Evolutionary conservation across 1,140 invertebrate genomes (phyloP), one percentile per base, ranked within the genome.

Genomic region (Camponotus vicinus): DNA sequence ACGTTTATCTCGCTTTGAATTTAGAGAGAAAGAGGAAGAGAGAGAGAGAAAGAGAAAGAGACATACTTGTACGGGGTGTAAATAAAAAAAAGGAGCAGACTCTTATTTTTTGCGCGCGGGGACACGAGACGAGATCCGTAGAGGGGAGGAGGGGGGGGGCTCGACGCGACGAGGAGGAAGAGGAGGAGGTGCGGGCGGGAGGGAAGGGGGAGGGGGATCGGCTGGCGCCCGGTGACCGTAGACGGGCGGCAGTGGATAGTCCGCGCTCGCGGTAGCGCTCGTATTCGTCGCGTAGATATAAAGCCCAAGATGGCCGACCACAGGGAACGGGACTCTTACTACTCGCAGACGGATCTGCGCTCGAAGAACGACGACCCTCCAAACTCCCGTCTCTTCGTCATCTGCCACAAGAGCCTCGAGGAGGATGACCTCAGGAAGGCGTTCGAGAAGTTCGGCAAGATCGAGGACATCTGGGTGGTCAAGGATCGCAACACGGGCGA

Each of bases 401-500:
- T 99, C 82, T 98, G 98, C 90, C 97, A 97, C 83, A 98, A 98
- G 95, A 96, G 96, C 66, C 95, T 98, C 55, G 97, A 96, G 21
- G 98, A 98, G 94, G 97, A 98, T 79, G 97, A 98, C 89, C 97
- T 98, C 78, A 95, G 97, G 85, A 96, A 97, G 67, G 96, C 96
- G 7, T 99, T 99, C 94, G 96, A 97, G 59, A 96, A 97, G 86
- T 98, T 97, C 95, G 98, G 98, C 18, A 96, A 96, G 45, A 97
- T 99, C 70, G 97, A 98, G 94, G 98, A 99, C 94, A 96, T 99
- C 45, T 98, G 97, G 97, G 97, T 98, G 89, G 97, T 99, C 8
- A 98, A 97, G 95, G 98, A 99, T 93, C 97, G 97, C 55, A 96
- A 95, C 64, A 97, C 98, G 52, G 98, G 98, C 64, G 98, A 98